phyloP scores from a whole-genome alignment of 1,140 invertebrate species.

The Atta texana region DNA sequence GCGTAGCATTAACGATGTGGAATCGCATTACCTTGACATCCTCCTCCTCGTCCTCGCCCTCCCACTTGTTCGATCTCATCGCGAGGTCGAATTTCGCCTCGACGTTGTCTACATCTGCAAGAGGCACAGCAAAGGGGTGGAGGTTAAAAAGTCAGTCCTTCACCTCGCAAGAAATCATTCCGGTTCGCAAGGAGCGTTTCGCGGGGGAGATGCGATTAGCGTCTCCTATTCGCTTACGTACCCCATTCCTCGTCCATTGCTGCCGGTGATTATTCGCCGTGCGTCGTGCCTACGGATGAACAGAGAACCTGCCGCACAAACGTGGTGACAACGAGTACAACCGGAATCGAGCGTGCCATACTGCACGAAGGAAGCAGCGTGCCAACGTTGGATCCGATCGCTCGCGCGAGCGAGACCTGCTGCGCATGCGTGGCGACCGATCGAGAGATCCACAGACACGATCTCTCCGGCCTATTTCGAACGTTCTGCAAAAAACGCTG shows the following conservation, averaged over 20 bases:
- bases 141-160: slow-evolving; percentile 68
- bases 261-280: slow-evolving; percentile 62
- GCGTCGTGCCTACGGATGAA: slow-evolving; percentile 34
- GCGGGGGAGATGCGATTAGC: not conserved
- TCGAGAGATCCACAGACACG: not conserved
- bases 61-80: slow-evolving; percentile 91
- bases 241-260: slow-evolving; percentile 75
- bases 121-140: slow-evolving; percentile 24
- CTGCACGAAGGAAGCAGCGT: slow-evolving; percentile 72
- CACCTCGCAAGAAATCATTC: not conserved
- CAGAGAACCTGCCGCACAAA: slow-evolving; percentile 58
- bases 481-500: no score
- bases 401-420: not conserved
- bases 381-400: slow-evolving; percentile 38
- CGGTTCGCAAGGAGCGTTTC: not conserved
- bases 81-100: slow-evolving; percentile 81
- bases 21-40: slow-evolving; percentile 91
- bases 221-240: slow-evolving; percentile 18
- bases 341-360: slow-evolving; percentile 69
- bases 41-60: slow-evolving; percentile 94
- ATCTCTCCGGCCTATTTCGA: not conserved
- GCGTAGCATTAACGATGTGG: not conserved
- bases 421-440: slow-evolving; percentile 42
- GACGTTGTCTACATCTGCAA: slow-evolving; percentile 84
- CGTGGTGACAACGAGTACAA: slow-evolving; percentile 58